Conservation (phyloP, 2,888 invertebrate species). For the Adela reaumurella region DNA sequence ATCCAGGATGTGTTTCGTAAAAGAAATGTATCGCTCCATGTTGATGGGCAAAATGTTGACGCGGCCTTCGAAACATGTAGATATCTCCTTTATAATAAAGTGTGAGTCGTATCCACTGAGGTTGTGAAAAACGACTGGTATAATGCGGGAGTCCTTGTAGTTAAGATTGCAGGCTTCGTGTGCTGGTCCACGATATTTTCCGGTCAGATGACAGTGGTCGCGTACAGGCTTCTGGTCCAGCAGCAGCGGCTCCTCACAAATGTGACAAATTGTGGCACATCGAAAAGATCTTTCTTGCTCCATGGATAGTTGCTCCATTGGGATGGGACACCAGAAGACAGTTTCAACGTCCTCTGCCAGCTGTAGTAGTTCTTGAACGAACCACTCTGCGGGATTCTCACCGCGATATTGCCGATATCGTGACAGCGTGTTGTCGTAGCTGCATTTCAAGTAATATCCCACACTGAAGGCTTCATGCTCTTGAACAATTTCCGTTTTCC, state of each 20-base stretch:
- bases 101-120: constrained; percentile 2
- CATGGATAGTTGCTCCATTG: not conserved
- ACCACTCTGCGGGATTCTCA: constrained; percentile 4
- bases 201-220: constrained; percentile 19
- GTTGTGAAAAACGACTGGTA: constrained; percentile 22
- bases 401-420: constrained; percentile 5
- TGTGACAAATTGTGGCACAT: constrained; percentile 13
- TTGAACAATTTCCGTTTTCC: not conserved
- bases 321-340: not conserved
- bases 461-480: not conserved
- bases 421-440: constrained; percentile 11
- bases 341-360: not conserved
- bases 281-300: constrained; percentile 14
- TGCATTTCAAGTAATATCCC: constrained; percentile 7
- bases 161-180: constrained; percentile 20
- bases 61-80: constrained; percentile 1
- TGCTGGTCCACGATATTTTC: constrained; percentile 15
- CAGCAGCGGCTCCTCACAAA: constrained; percentile 13
- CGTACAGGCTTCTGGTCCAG: constrained; percentile 10
- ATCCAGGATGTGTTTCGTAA: constrained; percentile 6
- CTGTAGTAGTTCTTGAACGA: not conserved
- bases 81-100: constrained; percentile 5
- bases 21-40: constrained; percentile 10
- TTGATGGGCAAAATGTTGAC: constrained; percentile 8
- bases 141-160: constrained; percentile 14